A percentile compares a stretch with the other conserved stretches of the same genome.
These are phyloP conservation scores for Hololepta plana DNA, from an alignment of 2,888 invertebrate genomes.

Conservation along the genomic window DNA sequence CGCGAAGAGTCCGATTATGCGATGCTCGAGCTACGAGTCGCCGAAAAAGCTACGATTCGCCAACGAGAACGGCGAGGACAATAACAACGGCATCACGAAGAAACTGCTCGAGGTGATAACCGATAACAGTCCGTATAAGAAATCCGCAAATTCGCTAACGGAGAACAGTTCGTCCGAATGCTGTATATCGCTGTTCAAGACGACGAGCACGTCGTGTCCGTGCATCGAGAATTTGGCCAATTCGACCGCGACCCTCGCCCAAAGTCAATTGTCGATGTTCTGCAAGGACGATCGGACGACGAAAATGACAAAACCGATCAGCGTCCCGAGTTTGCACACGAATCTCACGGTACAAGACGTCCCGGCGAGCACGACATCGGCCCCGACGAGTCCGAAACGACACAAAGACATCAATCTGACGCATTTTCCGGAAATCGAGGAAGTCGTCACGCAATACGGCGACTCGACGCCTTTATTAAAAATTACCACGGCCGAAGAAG, in stretches of 20 bases:
- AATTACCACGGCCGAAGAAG: slow-evolving; percentile 16
- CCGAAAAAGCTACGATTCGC: slow-evolving; percentile 69
- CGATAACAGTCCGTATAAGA: slow-evolving; percentile 36
- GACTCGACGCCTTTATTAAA: slow-evolving; percentile 23
- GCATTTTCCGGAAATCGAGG: slow-evolving; percentile 18
- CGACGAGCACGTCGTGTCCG: slow-evolving; percentile 50
- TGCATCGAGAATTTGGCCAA: slow-evolving; percentile 42
- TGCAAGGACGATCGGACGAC: slow-evolving; percentile 12
- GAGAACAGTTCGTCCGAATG: slow-evolving; percentile 33
- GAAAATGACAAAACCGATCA: slow-evolving; percentile 9
- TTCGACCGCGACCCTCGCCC: slow-evolving; percentile 21
- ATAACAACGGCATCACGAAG: slow-evolving; percentile 32
- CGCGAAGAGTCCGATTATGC: slow-evolving; percentile 34
- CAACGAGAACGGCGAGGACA: slow-evolving; percentile 47
- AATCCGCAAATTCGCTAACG: slow-evolving; percentile 29
- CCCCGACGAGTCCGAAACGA: slow-evolving; percentile 19
- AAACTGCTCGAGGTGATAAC: slow-evolving; percentile 34
- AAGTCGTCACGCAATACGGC: slow-evolving; percentile 16
- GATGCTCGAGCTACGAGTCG: slow-evolving; percentile 68
- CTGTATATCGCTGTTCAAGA: slow-evolving; percentile 23
- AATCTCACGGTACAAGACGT: slow-evolving; percentile 16
- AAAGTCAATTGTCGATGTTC: slow-evolving; percentile 21
- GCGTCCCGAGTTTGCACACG: slow-evolving; percentile 20
- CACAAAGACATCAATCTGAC: slow-evolving; percentile 13
- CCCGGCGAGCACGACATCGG: slow-evolving; percentile 19